Evolutionary conservation across 2,888 invertebrate species (phyloP).

Genomic region (Lasioglossum zephyrum): DNA sequence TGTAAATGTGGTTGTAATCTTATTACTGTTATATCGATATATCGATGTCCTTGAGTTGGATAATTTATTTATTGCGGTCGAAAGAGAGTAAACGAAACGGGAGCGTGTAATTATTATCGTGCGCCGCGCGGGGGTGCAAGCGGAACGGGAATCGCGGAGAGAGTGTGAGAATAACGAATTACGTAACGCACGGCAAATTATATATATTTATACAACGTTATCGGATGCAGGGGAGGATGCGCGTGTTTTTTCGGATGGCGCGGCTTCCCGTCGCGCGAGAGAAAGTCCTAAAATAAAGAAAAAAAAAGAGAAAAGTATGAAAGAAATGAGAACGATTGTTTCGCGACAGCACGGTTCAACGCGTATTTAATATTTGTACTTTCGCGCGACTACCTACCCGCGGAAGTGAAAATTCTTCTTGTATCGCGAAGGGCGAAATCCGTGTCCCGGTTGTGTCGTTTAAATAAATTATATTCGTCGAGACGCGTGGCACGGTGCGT

Average conservation of each 20-base stretch:
- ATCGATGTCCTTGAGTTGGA: slow-evolving; percentile 79
- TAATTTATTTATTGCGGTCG: slow-evolving; percentile 82
- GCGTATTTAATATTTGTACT: slow-evolving; percentile 61
- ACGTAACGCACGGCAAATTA: slow-evolving; percentile 68
- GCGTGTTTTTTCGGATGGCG: not conserved
- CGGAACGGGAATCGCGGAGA: slow-evolving; percentile 46
- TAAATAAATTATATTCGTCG: slow-evolving; percentile 58
- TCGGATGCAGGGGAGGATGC: slow-evolving; percentile 35
- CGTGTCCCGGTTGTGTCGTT: slow-evolving; percentile 54
- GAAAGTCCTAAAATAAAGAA: slow-evolving; percentile 57
- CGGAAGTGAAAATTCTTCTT: slow-evolving; percentile 53
- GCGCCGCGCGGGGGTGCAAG: slow-evolving; percentile 38
- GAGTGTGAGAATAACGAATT: slow-evolving; percentile 50
- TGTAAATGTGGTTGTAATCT: slow-evolving; percentile 78
- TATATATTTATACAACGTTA: slow-evolving; percentile 76
- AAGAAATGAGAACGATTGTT: slow-evolving; percentile 13
- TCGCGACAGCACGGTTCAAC: slow-evolving; percentile 44
- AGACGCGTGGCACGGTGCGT: slow-evolving; percentile 48
- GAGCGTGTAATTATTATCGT: slow-evolving; percentile 66
- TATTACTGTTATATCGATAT: slow-evolving; percentile 75
- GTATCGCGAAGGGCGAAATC: slow-evolving; percentile 51
- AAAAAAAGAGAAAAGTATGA: slow-evolving; percentile 3
- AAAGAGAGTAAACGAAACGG: slow-evolving; percentile 50
- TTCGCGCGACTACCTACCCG: slow-evolving; percentile 62
- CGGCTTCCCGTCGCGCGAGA: slow-evolving; percentile 29